Percentiles rank a stretch among this genome's conserved stretches.
phyloP scores from a whole-genome alignment of 1,140 invertebrate genomes.

The Pygmarrhopalites habei region DNA sequence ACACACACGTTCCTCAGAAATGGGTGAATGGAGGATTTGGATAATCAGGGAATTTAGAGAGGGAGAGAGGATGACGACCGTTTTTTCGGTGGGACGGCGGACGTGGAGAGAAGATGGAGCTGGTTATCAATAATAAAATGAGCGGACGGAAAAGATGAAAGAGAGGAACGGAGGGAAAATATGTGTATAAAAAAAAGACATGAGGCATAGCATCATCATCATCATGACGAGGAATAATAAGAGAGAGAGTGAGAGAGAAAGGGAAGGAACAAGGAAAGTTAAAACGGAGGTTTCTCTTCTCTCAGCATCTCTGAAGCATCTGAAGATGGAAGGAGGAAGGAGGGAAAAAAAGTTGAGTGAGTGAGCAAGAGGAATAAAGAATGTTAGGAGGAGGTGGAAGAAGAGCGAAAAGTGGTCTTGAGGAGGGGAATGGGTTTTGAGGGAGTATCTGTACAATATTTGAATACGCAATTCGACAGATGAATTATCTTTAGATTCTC shows the following conservation, averaged over 20 bases:
- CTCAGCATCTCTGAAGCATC: too few relatives aligned
- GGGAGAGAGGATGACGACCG: too few relatives aligned
- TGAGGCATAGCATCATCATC: too few relatives aligned
- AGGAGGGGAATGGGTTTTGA: slow-evolving; percentile 4
- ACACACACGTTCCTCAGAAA: too few relatives aligned
- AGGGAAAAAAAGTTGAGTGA: not conserved
- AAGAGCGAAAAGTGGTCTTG: slow-evolving; percentile 10
- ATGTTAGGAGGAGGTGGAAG: not conserved
- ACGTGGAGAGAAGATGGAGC: not conserved
- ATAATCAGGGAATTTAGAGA: too few relatives aligned
- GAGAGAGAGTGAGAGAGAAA: not conserved
- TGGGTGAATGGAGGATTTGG: too few relatives aligned
- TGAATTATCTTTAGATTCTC: slow-evolving; percentile 16
- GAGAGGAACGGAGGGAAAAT: too few relatives aligned
- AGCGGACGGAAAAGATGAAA: not conserved
- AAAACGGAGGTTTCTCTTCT: too few relatives aligned
- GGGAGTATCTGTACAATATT: slow-evolving; percentile 27
- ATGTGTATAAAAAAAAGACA: too few relatives aligned
- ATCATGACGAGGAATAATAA: too few relatives aligned
- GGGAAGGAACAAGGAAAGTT: not conserved
- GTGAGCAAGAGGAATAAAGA: not conserved
- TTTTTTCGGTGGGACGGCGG: too few relatives aligned
- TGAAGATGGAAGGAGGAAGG: not conserved
- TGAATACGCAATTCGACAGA: slow-evolving; percentile 34
- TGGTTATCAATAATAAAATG: slow-evolving; percentile 7